Evolutionary conservation across 1,140 invertebrate species (phyloP), one percentile per base, ranked within the genome.

Genomic region (Nomia melanderi): DNA sequence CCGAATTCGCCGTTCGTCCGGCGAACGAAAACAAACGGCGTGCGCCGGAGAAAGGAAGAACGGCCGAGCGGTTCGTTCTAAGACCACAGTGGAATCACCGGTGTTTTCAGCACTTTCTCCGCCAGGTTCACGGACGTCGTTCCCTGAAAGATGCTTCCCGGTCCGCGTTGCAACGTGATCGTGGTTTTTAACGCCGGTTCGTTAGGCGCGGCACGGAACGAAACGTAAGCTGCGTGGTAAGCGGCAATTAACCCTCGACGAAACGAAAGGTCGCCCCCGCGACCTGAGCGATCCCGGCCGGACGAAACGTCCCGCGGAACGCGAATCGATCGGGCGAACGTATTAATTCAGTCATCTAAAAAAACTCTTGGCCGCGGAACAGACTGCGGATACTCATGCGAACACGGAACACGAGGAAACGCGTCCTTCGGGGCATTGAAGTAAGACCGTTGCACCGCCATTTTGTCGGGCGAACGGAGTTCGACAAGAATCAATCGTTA

Each of bases 111-210:
- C 39, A 69, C 73, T 69, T 69, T 76, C 64, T 67, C 54, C 14
- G 12, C 1, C 64, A 59, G 53, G 54, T 76, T 76, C 73, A 66
- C 36, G 72, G 63, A 47, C 53, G 17, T 39, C 12, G 36, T 66
- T 64, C 50, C 14, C 14, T 9, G 25, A 39, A n/a, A n/a, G 1
- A 14, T 12, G 23, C 25, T 47, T 33, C 33, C 60, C 47, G 25
- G 17, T 56, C 27, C 14, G 17, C 31, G n/a, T 39, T 65, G 36
- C 20, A 8, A 8, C 9, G 14, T 11, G 59, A 54, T 64, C 33
- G 31, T 12, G 33, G 47, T 57, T 59, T n/a, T 39, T 41, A 57
- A 47, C 14, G 11, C 12, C 17, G 14, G 12, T 27, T 23, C 31
- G 27, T 39, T 64, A 72, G 56, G 23, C 47, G 47, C 31, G 14